Evolutionary conservation across 2,888 invertebrate genomes (phyloP).

Genomic region (Boloria euphrosyne): DNA sequence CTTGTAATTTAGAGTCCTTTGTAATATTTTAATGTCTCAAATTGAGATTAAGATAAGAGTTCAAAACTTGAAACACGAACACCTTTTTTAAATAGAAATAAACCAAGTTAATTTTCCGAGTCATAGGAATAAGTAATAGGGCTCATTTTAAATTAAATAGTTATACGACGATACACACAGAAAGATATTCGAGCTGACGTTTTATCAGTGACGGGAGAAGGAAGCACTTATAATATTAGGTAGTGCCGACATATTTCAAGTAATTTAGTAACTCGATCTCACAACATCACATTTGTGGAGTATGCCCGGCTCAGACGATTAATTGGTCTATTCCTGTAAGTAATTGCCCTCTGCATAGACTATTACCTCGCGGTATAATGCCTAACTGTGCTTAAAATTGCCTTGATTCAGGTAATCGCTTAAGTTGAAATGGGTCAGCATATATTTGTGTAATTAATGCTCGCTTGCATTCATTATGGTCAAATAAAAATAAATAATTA

Average conservation of each 20-base stretch:
- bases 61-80: slow-evolving; percentile 1
- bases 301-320: slow-evolving; percentile 45
- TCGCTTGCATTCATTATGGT: neutral
- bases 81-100: neutral
- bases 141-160: neutral
- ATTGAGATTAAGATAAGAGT: slow-evolving; percentile 19
- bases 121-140: neutral
- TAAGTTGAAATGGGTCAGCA: slow-evolving; percentile 24
- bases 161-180: neutral
- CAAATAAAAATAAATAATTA: no score
- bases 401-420: slow-evolving; percentile 44
- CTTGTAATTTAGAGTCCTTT: slow-evolving; percentile 3
- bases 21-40: slow-evolving; percentile 21
- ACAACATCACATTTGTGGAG: slow-evolving; percentile 46
- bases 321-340: slow-evolving; percentile 59
- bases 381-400: slow-evolving; percentile 43
- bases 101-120: neutral
- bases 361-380: slow-evolving; percentile 45
- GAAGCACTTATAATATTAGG: slow-evolving; percentile 27
- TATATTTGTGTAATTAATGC: slow-evolving; percentile 14
- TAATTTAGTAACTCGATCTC: slow-evolving; percentile 46
- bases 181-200: slow-evolving; percentile 3
- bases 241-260: slow-evolving; percentile 43
- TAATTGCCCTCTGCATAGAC: slow-evolving; percentile 55
- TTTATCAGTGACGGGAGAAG: slow-evolving; percentile 1